Percentiles rank a stretch among this genome's conserved stretches.
phyloP scores from a whole-genome alignment of 2,888 invertebrate genomes.

The Euplexia lucipara region DNA sequence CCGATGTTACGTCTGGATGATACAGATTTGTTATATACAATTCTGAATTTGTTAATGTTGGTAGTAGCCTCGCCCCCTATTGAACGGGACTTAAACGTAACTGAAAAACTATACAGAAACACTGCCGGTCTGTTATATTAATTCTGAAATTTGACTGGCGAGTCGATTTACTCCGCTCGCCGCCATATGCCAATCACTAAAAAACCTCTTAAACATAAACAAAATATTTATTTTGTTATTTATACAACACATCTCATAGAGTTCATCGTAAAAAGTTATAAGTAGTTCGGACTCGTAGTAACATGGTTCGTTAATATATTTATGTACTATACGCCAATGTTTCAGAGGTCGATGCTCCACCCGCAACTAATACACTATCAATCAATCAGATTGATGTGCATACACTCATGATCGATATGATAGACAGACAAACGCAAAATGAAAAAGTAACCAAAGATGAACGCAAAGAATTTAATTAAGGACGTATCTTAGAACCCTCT shows the following conservation, averaged over 20 bases:
- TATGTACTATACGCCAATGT: slow-evolving; percentile 40
- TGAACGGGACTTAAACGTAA: too few relatives aligned
- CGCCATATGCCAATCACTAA: slow-evolving; percentile 42
- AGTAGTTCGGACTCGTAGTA: slow-evolving; percentile 45
- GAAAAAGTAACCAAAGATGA: slow-evolving; percentile 24
- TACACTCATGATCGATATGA: slow-evolving; percentile 53
- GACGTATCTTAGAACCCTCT: slow-evolving; percentile 21
- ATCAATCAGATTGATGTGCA: slow-evolving; percentile 56
- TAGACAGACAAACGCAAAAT: slow-evolving; percentile 60
- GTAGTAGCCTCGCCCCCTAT: too few relatives aligned
- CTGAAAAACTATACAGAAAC: too few relatives aligned
- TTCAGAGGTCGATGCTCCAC: slow-evolving; percentile 57
- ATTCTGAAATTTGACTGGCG: too few relatives aligned
- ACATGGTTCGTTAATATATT: slow-evolving; percentile 48
- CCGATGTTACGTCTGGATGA: slow-evolving; percentile 9
- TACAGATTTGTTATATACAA: slow-evolving; percentile 11
- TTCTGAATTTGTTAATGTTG: too few relatives aligned
- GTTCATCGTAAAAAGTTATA: slow-evolving; percentile 54
- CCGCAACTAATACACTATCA: slow-evolving; percentile 53
- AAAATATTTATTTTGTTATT: slow-evolving; percentile 50
- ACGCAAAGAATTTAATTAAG: slow-evolving; percentile 21
- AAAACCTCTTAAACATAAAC: slow-evolving; percentile 41
- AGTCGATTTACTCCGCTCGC: slow-evolving; percentile 24
- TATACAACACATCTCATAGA: slow-evolving; percentile 41
- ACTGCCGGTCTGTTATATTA: too few relatives aligned